Evolutionary conservation across 2,113 vertebrate genomes (phyloP).

Genomic region (Ceyx melanurus): DNA sequence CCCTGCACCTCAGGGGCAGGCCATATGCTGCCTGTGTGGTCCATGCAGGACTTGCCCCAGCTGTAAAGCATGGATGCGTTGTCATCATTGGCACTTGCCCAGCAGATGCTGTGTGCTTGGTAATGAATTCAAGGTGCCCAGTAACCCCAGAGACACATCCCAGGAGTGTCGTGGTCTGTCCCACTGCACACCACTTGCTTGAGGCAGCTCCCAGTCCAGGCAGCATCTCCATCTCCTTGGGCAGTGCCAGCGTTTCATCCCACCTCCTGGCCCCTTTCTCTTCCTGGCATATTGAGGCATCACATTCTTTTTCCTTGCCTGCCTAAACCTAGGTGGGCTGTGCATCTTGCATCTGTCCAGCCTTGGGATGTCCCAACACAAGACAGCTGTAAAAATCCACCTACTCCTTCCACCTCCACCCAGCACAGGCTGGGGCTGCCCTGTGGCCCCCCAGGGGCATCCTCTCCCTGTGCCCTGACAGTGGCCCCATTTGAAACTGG

Average conservation of each 20-base stretch:
- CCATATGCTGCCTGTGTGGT: not conserved
- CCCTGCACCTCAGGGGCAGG: rapidly evolving
- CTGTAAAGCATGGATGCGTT: not conserved
- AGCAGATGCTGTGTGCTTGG: not conserved
- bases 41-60: not conserved
- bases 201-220: rapidly evolving
- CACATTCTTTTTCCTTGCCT: not conserved
- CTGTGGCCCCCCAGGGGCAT: rapidly evolving
- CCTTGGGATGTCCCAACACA: not conserved
- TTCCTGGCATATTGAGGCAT: not conserved
- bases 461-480: not conserved
- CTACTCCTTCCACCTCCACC: not conserved
- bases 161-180: rapidly evolving
- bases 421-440: not conserved
- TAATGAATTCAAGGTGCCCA: not conserved
- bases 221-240: rapidly evolving
- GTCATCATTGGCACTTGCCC: not conserved
- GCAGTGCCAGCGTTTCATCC: not conserved
- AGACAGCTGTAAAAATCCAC: not conserved
- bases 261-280: not conserved
- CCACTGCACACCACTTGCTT: rapidly evolving
- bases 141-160: not conserved
- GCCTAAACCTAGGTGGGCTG: not conserved
- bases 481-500: not conserved
- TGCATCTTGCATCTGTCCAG: rapidly evolving